phyloP scores from a whole-genome alignment of 1,140 invertebrate genomes.

The Elymnias hypermnestra region DNA sequence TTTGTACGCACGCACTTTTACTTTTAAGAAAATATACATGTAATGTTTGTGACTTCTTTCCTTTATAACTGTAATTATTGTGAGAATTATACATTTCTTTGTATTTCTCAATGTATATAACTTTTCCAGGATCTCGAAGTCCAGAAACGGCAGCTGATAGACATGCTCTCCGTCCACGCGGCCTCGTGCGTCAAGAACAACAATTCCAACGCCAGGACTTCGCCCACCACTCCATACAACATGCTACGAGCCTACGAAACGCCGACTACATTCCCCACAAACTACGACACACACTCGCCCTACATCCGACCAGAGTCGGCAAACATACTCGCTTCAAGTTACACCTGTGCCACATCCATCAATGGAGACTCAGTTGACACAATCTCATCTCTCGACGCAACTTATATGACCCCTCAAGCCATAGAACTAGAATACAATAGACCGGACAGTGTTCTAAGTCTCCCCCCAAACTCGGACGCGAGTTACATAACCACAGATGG shows the following conservation, averaged over 20 bases:
- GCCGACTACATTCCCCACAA: slow-evolving; percentile 57
- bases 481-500: slow-evolving; percentile 60
- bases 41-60: no score
- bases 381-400: slow-evolving; percentile 53
- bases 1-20: no score
- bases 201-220: slow-evolving; percentile 47
- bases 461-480: slow-evolving; percentile 46
- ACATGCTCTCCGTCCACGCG: slow-evolving; percentile 84
- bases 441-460: slow-evolving; percentile 66
- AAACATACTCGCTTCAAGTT: slow-evolving; percentile 72
- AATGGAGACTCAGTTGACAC: slow-evolving; percentile 61
- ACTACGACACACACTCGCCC: slow-evolving; percentile 64
- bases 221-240: slow-evolving; percentile 56
- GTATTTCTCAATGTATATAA: no score
- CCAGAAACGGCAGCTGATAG: slow-evolving; percentile 83
- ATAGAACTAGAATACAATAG: slow-evolving; percentile 53
- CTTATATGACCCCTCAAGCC: slow-evolving; percentile 48
- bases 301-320: slow-evolving; percentile 73
- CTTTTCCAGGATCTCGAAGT: slow-evolving; percentile 81
- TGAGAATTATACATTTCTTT: no score
- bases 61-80: no score
- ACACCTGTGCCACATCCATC: slow-evolving; percentile 56
- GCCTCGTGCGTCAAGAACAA: slow-evolving; percentile 83
- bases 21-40: no score
- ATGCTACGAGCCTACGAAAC: slow-evolving; percentile 63